These are phyloP conservation scores for Agelas oroides DNA, from an alignment of 37 sponge, comb jelly and placozoan genomes.

Conservation along the genomic window DNA sequence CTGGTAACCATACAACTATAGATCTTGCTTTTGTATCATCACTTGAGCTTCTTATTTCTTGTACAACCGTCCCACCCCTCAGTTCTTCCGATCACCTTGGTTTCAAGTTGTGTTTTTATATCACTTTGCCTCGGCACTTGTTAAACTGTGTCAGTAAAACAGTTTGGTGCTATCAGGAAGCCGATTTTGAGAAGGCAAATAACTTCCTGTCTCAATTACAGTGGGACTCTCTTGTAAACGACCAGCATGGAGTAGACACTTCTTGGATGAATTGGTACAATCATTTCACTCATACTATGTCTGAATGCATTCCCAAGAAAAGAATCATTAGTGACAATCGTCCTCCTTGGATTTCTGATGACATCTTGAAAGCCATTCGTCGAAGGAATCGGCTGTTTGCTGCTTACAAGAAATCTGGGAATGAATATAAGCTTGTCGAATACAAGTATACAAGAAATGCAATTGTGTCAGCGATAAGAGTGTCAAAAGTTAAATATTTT, in stretches of 20 bases:
- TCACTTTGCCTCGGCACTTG: too few relatives aligned
- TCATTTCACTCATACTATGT: neutral
- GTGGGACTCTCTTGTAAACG: neutral
- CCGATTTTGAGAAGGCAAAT: slow-evolving; percentile 15
- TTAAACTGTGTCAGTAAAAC: neutral
- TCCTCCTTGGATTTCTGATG: neutral
- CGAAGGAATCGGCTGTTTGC: too few relatives aligned
- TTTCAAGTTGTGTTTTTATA: neutral
- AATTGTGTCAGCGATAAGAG: too few relatives aligned
- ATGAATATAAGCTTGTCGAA: too few relatives aligned
- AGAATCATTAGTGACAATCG: neutral
- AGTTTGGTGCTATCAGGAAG: slow-evolving; percentile 3
- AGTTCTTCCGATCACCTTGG: slow-evolving; percentile 1
- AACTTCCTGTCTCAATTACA: neutral
- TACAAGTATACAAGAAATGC: too few relatives aligned
- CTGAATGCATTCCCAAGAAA: neutral
- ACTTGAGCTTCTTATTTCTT: neutral
- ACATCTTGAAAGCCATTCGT: neutral
- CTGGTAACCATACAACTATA: neutral
- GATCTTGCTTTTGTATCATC: slow-evolving; percentile 22
- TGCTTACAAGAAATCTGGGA: too few relatives aligned
- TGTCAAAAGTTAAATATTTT: too few relatives aligned
- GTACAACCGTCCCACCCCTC: neutral
- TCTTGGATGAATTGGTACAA: neutral
- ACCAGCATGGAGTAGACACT: neutral